These are phyloP conservation scores for Corydoras sp. DNA, from an alignment of 2,113 vertebrate genomes.

Conservation along the genomic window DNA sequence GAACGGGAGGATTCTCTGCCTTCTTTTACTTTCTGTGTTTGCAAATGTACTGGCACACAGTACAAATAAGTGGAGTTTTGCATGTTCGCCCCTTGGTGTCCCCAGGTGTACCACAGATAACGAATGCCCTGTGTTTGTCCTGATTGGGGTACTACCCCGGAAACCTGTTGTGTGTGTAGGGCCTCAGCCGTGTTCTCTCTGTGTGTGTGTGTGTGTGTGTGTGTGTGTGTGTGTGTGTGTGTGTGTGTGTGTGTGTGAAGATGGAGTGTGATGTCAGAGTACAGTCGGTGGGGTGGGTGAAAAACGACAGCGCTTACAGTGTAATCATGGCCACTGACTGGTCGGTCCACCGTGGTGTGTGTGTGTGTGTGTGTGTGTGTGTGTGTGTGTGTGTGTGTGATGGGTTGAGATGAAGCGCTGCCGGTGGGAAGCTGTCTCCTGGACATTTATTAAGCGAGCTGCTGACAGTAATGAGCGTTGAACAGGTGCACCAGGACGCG, in stretches of 20 bases:
- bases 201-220: slow-evolving; percentile 47
- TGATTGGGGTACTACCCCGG: no score
- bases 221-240: slow-evolving; percentile 49
- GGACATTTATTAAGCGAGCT: slow-evolving; percentile 73
- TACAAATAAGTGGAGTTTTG: no score
- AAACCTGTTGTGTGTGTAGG: no score
- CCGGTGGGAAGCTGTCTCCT: slow-evolving; percentile 63
- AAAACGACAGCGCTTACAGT: slow-evolving; percentile 72
- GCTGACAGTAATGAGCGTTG: slow-evolving; percentile 74
- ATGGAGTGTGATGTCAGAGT: slow-evolving; percentile 56
- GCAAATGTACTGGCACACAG: no score
- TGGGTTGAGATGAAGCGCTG: slow-evolving; percentile 66
- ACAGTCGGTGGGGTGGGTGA: slow-evolving; percentile 68
- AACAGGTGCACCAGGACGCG: slow-evolving; percentile 72
- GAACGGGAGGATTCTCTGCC: no score
- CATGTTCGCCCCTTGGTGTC: no score
- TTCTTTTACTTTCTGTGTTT: no score
- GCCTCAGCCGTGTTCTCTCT: no score
- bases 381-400: slow-evolving; percentile 52
- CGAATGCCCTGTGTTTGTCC: no score
- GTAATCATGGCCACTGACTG: slow-evolving; percentile 74
- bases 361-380: slow-evolving; percentile 36
- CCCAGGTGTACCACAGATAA: no score
- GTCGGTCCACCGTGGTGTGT: slow-evolving; percentile 44
- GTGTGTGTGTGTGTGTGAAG: slow-evolving; percentile 49